phyloP scores from a whole-genome alignment of 92 coral and sea anemone species.

The Muricea muricata region DNA sequence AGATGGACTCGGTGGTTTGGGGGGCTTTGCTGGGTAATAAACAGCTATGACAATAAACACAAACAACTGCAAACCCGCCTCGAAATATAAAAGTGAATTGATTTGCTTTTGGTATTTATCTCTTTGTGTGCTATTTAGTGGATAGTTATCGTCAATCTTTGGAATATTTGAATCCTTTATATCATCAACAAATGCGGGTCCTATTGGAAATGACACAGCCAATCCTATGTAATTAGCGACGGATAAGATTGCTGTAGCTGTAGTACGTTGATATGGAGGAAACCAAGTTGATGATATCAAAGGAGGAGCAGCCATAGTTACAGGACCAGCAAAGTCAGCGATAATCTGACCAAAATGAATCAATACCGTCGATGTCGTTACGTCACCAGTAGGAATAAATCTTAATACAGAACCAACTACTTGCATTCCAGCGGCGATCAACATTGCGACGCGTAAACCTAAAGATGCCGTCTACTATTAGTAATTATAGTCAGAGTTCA shows the following conservation, averaged over 20 bases:
- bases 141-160: constrained; percentile 12
- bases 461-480: not conserved
- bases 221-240: constrained; percentile 84
- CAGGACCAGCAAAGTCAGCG: constrained; percentile 75
- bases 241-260: constrained; percentile 94
- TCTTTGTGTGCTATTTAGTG: constrained; percentile 1
- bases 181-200: no score
- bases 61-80: no score
- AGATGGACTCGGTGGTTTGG: no score
- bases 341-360: no score
- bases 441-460: constrained; percentile 87
- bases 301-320: constrained; percentile 85
- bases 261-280: no score
- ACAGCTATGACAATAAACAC: no score
- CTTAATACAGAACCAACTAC: constrained; percentile 78
- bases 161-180: constrained; percentile 80
- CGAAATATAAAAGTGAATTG: no score
- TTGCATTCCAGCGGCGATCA: constrained; percentile 77
- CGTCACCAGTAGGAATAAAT: constrained; percentile 57
- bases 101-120: no score
- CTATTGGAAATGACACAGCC: no score
- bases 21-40: no score
- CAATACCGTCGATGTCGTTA: constrained; percentile 64
- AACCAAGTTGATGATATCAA: no score
- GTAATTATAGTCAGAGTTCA: no score